Percentiles rank a stretch among this genome's conserved stretches.
These are phyloP conservation scores for Gadopsis bispinosus DNA, from an alignment of 2,797 vertebrate genomes.

Conservation along the genomic window DNA sequence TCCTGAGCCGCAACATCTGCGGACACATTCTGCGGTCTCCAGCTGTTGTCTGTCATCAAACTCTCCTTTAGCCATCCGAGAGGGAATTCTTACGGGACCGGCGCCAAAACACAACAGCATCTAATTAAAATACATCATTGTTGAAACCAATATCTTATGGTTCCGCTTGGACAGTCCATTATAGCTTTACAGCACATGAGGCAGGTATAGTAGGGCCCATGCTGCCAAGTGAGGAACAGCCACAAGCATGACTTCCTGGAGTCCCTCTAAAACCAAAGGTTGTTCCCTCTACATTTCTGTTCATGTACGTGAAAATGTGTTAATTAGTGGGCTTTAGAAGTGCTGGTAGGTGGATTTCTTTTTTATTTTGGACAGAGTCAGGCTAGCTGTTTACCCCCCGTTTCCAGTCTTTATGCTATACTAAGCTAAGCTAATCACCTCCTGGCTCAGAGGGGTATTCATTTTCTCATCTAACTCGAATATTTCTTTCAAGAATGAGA, in stretches of 20 bases:
- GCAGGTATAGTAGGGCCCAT: neutral
- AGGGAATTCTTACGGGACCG: neutral
- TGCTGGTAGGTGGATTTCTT: neutral
- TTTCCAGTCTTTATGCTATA: neutral
- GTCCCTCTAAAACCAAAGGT: neutral
- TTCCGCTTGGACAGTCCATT: conserved; percentile 15
- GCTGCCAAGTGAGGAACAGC: neutral
- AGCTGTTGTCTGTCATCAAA: conserved; percentile 63
- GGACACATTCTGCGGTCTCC: conserved; percentile 56
- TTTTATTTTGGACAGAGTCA: neutral
- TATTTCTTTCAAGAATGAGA: neutral
- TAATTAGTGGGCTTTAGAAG: neutral
- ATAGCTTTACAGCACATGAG: neutral
- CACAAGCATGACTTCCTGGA: neutral
- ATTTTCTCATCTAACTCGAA: neutral
- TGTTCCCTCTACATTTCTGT: neutral
- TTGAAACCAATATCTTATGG: conserved; percentile 8
- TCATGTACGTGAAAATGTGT: neutral
- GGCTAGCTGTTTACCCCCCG: neutral
- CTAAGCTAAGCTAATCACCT: neutral
- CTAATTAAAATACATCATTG: conserved; percentile 36
- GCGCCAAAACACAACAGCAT: conserved; percentile 14
- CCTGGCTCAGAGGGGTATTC: neutral
- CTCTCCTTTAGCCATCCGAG: neutral
- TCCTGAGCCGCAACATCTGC: conserved; percentile 71